Evolutionary conservation across 2,113 vertebrate species (phyloP).

Genomic region (Oplegnathus fasciatus): DNA sequence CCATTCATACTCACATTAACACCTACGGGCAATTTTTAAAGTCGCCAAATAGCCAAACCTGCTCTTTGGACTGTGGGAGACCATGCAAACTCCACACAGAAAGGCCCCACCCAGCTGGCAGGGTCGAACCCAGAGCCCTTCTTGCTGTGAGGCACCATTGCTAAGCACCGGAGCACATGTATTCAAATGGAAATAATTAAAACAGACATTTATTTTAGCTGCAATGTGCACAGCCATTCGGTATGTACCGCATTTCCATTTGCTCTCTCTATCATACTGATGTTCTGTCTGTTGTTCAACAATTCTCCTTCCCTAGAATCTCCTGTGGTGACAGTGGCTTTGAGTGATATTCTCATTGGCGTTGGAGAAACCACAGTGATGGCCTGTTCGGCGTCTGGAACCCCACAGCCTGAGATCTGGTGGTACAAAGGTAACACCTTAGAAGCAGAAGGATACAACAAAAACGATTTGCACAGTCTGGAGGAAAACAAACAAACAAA

Average conservation of each 20-base stretch:
- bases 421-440: slow-evolving; percentile 95
- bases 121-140: too few relatives aligned
- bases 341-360: slow-evolving; percentile 90
- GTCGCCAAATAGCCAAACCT: background rate
- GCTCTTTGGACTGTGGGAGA: background rate
- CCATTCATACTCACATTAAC: background rate
- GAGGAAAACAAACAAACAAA: background rate
- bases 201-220: background rate
- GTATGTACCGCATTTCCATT: background rate
- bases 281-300: background rate
- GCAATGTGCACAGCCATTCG: background rate
- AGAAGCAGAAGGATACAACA: background rate
- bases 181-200: background rate
- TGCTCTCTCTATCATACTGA: background rate
- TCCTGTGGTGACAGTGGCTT: slow-evolving; percentile 87
- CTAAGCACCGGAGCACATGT: too few relatives aligned
- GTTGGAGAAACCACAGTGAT: slow-evolving; percentile 90
- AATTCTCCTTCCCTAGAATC: slow-evolving; percentile 81
- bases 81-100: too few relatives aligned
- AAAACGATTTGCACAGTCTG: background rate
- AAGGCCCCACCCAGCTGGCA: too few relatives aligned
- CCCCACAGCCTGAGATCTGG: slow-evolving; percentile 90
- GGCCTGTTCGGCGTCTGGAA: slow-evolving; percentile 91
- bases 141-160: too few relatives aligned
- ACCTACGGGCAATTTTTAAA: background rate